Base-by-base conservation (phyloP, 2,888 invertebrate species). In the Conus canariensis region DNA sequence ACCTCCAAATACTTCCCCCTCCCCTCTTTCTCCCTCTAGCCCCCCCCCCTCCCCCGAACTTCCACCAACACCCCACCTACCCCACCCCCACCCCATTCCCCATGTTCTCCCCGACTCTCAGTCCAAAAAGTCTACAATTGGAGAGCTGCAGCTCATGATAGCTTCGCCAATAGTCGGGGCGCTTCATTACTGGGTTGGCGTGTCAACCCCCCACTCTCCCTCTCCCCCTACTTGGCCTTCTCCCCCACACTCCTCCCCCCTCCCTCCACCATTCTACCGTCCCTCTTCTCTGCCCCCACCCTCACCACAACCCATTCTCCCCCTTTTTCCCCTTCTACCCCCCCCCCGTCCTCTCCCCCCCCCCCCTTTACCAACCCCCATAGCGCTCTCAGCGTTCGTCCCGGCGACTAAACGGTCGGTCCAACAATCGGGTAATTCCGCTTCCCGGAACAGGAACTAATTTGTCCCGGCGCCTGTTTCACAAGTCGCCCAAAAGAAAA, bases 381-480 rank as follows among this genome's bases (percentile, higher is more conserved):
- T 45, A 45, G 45, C 45, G 45, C 45, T 45, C 45, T 45, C 45
- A 45, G 45, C 45, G 45, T 45, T 45, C 45, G 45, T 45, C 45
- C 45, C 45, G 45, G 22, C 87, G 25, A 70, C 87, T 45, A 14
- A 30, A 22, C 80, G 30, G 12, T n/a, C 80, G n/a, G 22, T 25
- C 58, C 74, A 60, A 70, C 70, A 70, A 70, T 70, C 58, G 70
- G 56, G 80, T 67, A 80, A 80, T 88, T 88, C 70, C 80, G 19
- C 74, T 67, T 22, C n/a, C 88, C 25, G 64, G 45, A 85, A 77
- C 85, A 85, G 45, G 74, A 74, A 89, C 74, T 89, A 89, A 89
- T 89, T 89, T 89, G 89, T 85, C 16, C 56, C 70, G 74, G 89
- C 85, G 22, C 67, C 85, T 85, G 89, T 89, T 74, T 89, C 89